Conservation (phyloP, 1,140 invertebrate genomes). For the Zaprionus africanus region DNA sequence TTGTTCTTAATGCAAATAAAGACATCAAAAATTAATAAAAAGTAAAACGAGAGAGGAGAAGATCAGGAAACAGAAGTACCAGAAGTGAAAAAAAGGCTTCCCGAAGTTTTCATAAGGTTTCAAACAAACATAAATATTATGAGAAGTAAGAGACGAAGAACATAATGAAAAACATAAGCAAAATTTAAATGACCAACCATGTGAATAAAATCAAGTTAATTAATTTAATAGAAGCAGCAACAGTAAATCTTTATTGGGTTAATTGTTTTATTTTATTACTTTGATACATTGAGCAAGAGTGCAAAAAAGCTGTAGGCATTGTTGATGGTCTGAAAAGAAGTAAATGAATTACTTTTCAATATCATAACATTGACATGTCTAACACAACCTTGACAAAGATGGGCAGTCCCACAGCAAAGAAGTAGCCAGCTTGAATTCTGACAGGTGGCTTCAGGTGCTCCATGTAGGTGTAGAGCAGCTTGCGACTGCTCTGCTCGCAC, state of each 20-base stretch:
- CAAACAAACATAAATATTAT: too few species aligned
- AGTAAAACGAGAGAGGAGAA: too few species aligned
- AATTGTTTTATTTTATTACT: constrained; percentile 7
- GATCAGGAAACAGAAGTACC: too few species aligned
- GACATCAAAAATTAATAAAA: too few species aligned
- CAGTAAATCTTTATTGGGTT: neutral
- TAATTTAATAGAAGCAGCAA: neutral
- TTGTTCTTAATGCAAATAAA: too few species aligned
- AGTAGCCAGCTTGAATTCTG: constrained; percentile 60
- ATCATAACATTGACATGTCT: neutral
- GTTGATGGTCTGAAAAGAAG: constrained; percentile 66
- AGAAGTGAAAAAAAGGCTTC: too few species aligned
- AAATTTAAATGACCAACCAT: too few species aligned
- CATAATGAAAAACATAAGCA: too few species aligned
- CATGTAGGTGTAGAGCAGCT: constrained; percentile 67
- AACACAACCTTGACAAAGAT: constrained; percentile 69
- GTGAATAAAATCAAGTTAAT: too few species aligned
- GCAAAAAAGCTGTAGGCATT: constrained; percentile 80
- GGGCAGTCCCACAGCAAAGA: constrained; percentile 73
- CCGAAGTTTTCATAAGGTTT: too few species aligned
- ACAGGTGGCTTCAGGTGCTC: constrained; percentile 69
- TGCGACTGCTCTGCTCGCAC: constrained; percentile 38
- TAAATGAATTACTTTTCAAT: neutral
- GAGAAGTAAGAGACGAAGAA: too few species aligned
- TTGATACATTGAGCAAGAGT: constrained; percentile 67